phyloP scores from a whole-genome alignment of 2,797 vertebrate genomes.

The Heterohyrax brucei region DNA sequence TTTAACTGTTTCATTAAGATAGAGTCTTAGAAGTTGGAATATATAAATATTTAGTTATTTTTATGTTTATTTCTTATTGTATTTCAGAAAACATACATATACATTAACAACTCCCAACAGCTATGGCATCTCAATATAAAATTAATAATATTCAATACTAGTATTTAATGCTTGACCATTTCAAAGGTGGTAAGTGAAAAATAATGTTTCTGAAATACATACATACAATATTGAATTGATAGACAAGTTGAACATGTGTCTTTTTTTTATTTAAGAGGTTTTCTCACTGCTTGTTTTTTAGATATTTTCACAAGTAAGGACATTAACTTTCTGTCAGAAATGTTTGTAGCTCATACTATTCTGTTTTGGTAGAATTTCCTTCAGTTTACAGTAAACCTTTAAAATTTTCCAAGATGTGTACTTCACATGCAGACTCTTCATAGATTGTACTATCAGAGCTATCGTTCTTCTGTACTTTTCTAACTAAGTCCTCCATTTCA shows the following conservation, averaged over 20 bases:
- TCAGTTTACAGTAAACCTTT: background rate
- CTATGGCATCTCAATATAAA: background rate
- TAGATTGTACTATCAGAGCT: background rate
- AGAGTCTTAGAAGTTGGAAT: background rate
- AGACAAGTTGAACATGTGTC: background rate
- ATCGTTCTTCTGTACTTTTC: background rate
- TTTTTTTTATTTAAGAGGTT: conserved; percentile 40
- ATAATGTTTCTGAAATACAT: background rate
- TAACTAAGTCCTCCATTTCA: background rate
- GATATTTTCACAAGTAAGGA: background rate
- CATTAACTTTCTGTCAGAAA: background rate
- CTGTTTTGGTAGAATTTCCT: background rate
- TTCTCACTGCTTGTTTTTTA: background rate
- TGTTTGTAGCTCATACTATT: background rate
- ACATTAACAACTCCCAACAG: background rate
- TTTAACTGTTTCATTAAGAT: conserved; percentile 40
- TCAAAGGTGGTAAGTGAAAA: conserved; percentile 23
- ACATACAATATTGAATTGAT: background rate
- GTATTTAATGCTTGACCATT: background rate
- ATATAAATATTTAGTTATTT: background rate
- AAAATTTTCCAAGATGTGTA: background rate
- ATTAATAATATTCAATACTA: background rate
- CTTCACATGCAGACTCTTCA: background rate
- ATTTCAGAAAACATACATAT: background rate
- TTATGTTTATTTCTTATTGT: background rate